Base-by-base conservation (phyloP, 2,888 invertebrate species). In the Tridacna gigas region DNA sequence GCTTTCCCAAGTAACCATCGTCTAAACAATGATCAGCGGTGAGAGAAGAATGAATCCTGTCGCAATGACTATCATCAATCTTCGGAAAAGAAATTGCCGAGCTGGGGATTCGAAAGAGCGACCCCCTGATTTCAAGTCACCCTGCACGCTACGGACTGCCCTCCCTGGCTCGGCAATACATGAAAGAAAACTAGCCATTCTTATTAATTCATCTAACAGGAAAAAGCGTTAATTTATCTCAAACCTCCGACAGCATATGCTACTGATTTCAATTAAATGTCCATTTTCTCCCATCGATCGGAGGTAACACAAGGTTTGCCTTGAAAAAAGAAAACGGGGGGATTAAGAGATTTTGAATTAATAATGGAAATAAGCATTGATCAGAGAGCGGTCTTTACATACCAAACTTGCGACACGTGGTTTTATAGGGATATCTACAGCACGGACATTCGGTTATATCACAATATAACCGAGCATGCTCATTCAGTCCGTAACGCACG, bases 361-460 rank as follows among this genome's bases (percentile, higher is more conserved):
- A 51, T 51, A 71, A 71, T 71, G 71, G 71, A 71, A 71, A 71
- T 71, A 51, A 71, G 71, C 51, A 71, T 71, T 51, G 71, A 71
- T 48, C 51, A 7, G 4, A 71, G 51, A 51, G n/a, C 51, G 13
- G 51, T n/a, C 71, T 20, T 51, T 71, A 51, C 71, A 48, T 71
- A 51, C 71, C 48, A n/a, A 22, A 71, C 71, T 71, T 71, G 71
- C 51, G 71, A 71, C 71, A 71, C 25, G 71, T 71, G 71, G 51
- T 51, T 71, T 51, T 71, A 71, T 48, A 63, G 26, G 3, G 20
- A 71, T 20, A n/a, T 1, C 4, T 71, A 71, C 71, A 71, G 71
- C 26, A 0, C 48, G n/a, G 71, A 20, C 3, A 11, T 22, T 69
- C 7, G 0, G 20, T 0, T 69, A 69, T 5, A 15, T 26, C 2